Conservation (phyloP, 2,113 vertebrate genomes). For the Monopterus albus region DNA sequence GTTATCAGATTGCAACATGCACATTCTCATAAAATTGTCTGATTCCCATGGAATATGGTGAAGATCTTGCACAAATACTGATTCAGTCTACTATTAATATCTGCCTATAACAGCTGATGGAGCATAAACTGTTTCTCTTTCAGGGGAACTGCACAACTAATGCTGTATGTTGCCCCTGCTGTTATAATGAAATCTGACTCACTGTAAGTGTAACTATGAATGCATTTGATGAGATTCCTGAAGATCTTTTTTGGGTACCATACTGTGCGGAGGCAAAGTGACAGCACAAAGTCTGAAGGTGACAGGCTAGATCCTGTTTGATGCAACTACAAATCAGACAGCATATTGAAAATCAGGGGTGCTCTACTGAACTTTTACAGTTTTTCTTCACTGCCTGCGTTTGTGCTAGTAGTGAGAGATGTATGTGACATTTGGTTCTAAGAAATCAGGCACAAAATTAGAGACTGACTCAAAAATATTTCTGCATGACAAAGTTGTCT, state of each 20-base stretch:
- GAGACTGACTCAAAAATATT: constrained; percentile 9
- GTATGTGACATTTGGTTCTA: constrained; percentile 16
- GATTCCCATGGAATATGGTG: background rate
- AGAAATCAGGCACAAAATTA: constrained; percentile 20
- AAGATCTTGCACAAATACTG: constrained; percentile 7
- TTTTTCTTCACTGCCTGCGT: constrained; percentile 24
- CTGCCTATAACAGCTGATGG: constrained; percentile 1
- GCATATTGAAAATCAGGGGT: constrained; percentile 61
- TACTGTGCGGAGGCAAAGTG: constrained; percentile 1
- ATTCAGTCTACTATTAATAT: constrained; percentile 2
- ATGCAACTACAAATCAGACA: constrained; percentile 61
- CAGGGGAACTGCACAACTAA: too few species aligned
- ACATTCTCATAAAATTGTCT: constrained; percentile 10
- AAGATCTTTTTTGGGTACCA: background rate
- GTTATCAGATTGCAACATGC: constrained; percentile 16
- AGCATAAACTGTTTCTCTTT: constrained; percentile 16
- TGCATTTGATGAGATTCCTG: constrained; percentile 3
- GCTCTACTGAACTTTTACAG: constrained; percentile 67
- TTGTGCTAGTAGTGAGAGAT: constrained; percentile 14
- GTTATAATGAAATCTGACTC: too few species aligned
- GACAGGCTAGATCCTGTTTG: constrained; percentile 32
- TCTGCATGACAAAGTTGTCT: constrained; percentile 19
- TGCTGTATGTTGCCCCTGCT: too few species aligned
- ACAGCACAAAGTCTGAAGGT: constrained; percentile 3
- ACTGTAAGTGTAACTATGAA: too few species aligned